Conservation (phyloP, 2,797 vertebrate genomes). For the Pseudochaenichthys georgianus region DNA sequence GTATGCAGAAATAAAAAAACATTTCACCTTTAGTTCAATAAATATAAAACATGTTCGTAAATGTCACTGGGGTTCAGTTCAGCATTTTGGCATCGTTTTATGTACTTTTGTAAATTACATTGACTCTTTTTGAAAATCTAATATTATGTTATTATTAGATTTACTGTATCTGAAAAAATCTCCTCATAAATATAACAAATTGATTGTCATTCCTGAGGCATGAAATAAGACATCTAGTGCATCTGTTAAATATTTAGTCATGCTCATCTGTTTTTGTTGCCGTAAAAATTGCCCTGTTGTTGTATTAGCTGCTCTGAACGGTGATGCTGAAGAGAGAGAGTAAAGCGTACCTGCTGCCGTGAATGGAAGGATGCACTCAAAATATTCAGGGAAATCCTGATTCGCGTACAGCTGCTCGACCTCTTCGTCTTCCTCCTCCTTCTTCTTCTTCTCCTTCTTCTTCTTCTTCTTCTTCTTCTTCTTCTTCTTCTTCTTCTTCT, state of each 20-base stretch:
- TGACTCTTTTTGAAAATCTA: neutral
- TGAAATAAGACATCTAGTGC: conserved; percentile 6
- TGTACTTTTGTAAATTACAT: neutral
- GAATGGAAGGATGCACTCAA: conserved; percentile 49
- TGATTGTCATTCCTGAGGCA: neutral
- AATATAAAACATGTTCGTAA: neutral
- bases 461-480: conserved; percentile 39
- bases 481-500: conserved; percentile 15
- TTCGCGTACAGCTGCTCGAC: conserved; percentile 16
- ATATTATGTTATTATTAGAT: neutral
- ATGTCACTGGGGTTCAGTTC: neutral
- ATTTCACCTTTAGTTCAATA: neutral
- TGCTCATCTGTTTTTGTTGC: conserved; percentile 4
- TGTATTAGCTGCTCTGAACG: neutral
- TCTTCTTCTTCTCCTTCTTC: conserved; percentile 21
- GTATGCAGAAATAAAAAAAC: neutral
- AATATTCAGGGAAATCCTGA: conserved; percentile 43
- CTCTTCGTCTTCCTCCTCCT: conserved; percentile 35
- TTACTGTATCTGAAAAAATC: neutral
- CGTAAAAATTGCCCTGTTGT: neutral
- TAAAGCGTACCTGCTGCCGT: conserved; percentile 66
- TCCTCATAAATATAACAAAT: neutral
- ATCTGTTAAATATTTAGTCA: neutral
- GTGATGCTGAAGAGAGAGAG: conserved; percentile 1
- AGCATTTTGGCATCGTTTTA: neutral